Base-by-base conservation (phyloP, 2,797 vertebrate genomes). In the Ceyx erithaca region DNA sequence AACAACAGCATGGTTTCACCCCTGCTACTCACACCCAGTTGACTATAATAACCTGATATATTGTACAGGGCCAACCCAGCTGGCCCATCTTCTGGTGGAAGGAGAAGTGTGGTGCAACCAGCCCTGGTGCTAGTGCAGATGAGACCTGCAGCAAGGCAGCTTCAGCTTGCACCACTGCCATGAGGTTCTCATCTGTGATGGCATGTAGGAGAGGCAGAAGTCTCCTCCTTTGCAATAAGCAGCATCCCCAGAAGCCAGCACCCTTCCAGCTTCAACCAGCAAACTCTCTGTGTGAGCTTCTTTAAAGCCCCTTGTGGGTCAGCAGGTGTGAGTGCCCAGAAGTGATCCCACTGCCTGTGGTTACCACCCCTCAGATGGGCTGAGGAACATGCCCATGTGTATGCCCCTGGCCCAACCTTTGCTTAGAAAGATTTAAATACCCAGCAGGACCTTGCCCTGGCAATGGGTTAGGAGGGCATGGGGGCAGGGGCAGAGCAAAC, bases 261-360 rank as follows among this genome's bases (percentile, higher is more conserved):
- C n/a, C 37, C 1, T 0, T 9, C 37, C 46, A 45, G 62, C 33
- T 89, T 85, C 70, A 76, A 55, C 33, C 22, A 52, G 31, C 21
- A 69, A 66, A 66, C 21, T 43, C 9, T 28, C 35, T 71, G n/a
- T 31, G 37, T 35, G 22, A 72, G 46, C 33, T 57, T n/a, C 68
- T 63, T 49, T 66, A 80, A 49, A 54, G 66, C 22, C 37, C 30
- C 26, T 9, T 45, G 28, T 33, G 48, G 66, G 58, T 35, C 31
- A 54, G 58, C 16, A 77, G n/a, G 6, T 49, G 35, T 1, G 4
- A 51, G 46, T 0, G 2, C 12, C 11, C 0, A 3, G 40, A 10
- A n/a, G 40, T 1, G 2, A 43, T 12, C 31, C 68, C 20, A 35
- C 23, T 1, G 2, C 15, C 55, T 4, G 0, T 0, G 2, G 57